Evolutionary conservation across 53 echinoderm and acorn worm species (phyloP).

Genomic region (Actinopyga echinites): DNA sequence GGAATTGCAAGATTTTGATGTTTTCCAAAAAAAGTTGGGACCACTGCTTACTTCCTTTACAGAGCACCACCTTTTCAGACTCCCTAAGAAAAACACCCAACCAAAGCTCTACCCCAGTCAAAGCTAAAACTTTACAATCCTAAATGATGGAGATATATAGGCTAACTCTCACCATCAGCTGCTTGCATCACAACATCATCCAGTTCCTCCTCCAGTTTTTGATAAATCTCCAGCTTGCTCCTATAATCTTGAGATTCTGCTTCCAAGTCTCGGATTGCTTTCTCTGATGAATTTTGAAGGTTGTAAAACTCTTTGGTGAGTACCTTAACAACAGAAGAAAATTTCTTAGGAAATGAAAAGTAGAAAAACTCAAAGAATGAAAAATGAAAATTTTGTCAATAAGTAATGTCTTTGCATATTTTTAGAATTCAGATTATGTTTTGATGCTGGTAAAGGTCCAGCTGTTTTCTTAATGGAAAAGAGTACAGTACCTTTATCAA

Average conservation of each 20-base stretch:
- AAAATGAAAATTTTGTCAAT: too few species aligned
- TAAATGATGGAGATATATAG: background rate
- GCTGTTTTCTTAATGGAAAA: too few species aligned
- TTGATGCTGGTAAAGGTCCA: too few species aligned
- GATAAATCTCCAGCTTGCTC: slow-evolving; percentile 78
- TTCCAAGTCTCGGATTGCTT: slow-evolving; percentile 65
- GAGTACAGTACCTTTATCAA: too few species aligned
- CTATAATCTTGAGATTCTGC: slow-evolving; percentile 69
- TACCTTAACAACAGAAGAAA: slow-evolving; percentile 49
- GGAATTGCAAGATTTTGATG: too few species aligned
- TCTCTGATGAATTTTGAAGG: slow-evolving; percentile 78
- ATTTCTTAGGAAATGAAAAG: too few species aligned
- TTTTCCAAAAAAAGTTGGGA: too few species aligned
- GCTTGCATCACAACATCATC: slow-evolving; percentile 99
- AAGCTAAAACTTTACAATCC: background rate
- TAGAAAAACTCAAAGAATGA: too few species aligned
- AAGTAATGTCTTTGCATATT: too few species aligned
- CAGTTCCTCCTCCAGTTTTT: slow-evolving; percentile 87
- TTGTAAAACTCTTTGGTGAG: slow-evolving; percentile 92
- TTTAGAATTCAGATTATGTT: too few species aligned
- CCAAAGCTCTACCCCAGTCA: background rate
- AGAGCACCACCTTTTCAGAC: too few species aligned
- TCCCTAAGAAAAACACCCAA: background rate
- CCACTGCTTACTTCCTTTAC: too few species aligned
- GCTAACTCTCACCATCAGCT: slow-evolving; percentile 75